These are phyloP conservation scores for Cyprinella venusta DNA, from an alignment of 2,797 vertebrate species.

Conservation along the genomic window DNA sequence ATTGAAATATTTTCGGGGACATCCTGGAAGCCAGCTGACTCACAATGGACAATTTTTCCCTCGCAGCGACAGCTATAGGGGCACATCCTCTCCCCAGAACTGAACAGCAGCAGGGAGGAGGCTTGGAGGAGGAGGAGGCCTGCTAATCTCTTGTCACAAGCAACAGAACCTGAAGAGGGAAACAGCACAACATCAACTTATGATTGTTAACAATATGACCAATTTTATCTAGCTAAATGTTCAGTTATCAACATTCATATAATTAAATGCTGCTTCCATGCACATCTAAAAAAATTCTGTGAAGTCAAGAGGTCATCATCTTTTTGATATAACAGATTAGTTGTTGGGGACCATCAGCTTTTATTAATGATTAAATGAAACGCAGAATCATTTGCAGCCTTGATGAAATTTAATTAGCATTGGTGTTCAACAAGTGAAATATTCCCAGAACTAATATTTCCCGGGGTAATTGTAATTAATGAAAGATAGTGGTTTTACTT, in stretches of 20 bases:
- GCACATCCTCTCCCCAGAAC: constrained; percentile 91
- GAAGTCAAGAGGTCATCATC: background rate
- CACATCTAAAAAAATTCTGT: background rate
- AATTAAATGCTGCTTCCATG: background rate
- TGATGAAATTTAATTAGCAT: background rate
- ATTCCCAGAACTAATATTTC: background rate
- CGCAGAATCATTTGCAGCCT: background rate
- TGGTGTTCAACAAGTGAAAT: background rate
- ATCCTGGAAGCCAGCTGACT: constrained; percentile 91
- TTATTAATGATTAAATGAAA: background rate
- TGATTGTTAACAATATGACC: background rate
- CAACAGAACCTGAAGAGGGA: constrained; percentile 70
- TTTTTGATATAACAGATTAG: background rate
- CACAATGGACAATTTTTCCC: constrained; percentile 98
- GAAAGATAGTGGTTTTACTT: background rate
- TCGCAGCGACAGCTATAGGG: constrained; percentile 94
- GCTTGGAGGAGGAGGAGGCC: constrained; percentile 73
- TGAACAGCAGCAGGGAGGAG: constrained; percentile 77
- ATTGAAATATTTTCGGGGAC: constrained; percentile 96
- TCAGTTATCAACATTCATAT: background rate
- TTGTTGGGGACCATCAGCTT: background rate
- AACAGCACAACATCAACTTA: constrained; percentile 35
- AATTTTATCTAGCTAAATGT: background rate
- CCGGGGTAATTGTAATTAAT: background rate
- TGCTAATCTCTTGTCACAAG: constrained; percentile 73